phyloP scores from a whole-genome alignment of 1,140 invertebrate genomes.

The Drosophila hydei region DNA sequence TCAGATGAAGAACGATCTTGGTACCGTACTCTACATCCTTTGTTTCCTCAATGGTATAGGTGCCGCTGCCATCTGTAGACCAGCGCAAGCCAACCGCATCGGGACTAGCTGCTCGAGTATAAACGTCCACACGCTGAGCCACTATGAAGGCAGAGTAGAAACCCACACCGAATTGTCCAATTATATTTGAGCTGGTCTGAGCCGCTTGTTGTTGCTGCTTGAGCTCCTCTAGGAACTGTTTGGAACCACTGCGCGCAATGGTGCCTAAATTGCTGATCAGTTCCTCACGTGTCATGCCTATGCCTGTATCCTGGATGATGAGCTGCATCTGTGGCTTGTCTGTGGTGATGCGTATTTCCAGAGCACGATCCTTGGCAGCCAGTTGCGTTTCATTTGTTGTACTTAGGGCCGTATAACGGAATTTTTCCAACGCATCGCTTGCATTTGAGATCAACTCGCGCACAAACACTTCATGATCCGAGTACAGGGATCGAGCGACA shows the following conservation, averaged over 20 bases:
- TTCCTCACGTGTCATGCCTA: conserved; percentile 97
- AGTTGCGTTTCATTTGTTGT: conserved; percentile 78
- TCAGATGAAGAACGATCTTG: conserved; percentile 96
- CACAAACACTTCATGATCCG: conserved; percentile 98
- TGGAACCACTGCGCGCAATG: conserved; percentile 97
- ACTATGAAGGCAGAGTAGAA: conserved; percentile 99
- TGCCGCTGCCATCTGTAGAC: conserved; percentile 95
- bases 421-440: conserved; percentile 98
- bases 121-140: conserved; percentile 96
- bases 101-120: conserved; percentile 88
- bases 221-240: conserved; percentile 95
- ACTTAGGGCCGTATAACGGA: conserved; percentile 90
- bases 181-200: conserved; percentile 90
- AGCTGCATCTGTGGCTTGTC: conserved; percentile 94
- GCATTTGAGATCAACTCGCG: conserved; percentile 98
- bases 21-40: conserved; percentile 94
- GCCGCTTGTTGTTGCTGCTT: conserved; percentile 88
- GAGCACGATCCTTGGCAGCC: conserved; percentile 85
- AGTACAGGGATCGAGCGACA: conserved; percentile 98
- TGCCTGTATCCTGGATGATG: conserved; percentile 96
- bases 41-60: conserved; percentile 94
- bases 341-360: conserved; percentile 95
- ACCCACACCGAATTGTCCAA: conserved; percentile 99
- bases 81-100: conserved; percentile 91
- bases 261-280: conserved; percentile 96